A percentile compares a stretch with the other conserved stretches of the same genome.
These are phyloP conservation scores for Apotomis turbidana DNA, from an alignment of 2,888 invertebrate species.

Conservation along the genomic window DNA sequence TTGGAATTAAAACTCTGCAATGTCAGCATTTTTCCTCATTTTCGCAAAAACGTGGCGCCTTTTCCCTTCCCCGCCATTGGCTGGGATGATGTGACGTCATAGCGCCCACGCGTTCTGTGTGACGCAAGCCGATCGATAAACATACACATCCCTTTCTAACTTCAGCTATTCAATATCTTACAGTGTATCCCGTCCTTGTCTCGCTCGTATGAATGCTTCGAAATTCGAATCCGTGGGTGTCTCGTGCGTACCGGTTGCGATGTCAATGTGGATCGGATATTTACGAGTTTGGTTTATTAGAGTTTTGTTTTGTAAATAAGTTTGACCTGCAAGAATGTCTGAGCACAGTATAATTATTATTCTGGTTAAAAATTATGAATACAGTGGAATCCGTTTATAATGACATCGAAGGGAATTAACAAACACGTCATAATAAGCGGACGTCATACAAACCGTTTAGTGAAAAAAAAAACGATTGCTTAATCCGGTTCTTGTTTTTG, in stretches of 20 bases:
- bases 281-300: conserved; percentile 63
- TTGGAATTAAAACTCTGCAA: conserved; percentile 42
- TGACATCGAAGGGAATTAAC: no score
- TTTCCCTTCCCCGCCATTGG: conserved; percentile 70
- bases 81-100: conserved; percentile 74
- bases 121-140: conserved; percentile 81
- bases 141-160: conserved; percentile 57
- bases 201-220: conserved; percentile 72
- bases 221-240: conserved; percentile 77
- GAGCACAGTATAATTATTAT: not conserved
- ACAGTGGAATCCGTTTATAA: no score
- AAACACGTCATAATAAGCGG: no score
- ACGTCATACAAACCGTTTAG: no score
- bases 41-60: conserved; percentile 71
- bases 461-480: no score
- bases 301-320: conserved; percentile 70
- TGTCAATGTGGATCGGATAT: conserved; percentile 59
- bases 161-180: conserved; percentile 18
- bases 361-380: no score
- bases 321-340: conserved; percentile 35
- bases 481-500: no score
- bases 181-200: conserved; percentile 54
- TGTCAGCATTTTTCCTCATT: conserved; percentile 56
- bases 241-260: conserved; percentile 67
- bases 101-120: conserved; percentile 78